Base-by-base conservation (phyloP, 2,797 vertebrate genomes). In the Fratercula arctica region DNA sequence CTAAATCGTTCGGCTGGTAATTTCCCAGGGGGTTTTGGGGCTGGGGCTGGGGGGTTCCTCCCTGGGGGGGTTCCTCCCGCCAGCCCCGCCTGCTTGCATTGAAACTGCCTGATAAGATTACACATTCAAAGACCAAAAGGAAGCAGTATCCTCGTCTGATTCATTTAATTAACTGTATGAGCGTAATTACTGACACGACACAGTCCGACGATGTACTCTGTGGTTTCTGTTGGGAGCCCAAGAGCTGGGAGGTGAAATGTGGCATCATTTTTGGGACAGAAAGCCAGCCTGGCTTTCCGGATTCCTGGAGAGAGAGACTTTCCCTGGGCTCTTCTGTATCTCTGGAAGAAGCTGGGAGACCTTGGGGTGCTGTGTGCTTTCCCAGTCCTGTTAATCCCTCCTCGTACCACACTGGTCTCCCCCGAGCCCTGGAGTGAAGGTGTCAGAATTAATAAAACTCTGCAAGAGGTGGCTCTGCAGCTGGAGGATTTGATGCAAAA, bases 291-390 rank as follows among this genome's bases (percentile, higher is more conserved):
- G 26, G 29, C 6, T 24, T 60, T 67, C 19, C 11, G n/a, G 19
- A 33, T 53, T 46, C 23, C 23, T 26, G n/a, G 12, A 41, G 25
- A 72, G 26, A 28, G 45, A 41, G 18, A 17, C 25, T 57, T 16
- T 14, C 66, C 23, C 25, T 4, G 21, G 57, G 37, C 33, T 23
- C 48, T 76, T 56, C 18, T 64, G 13, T 29, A n/a, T 72, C 80
- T 57, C 59, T 19, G 4, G 45, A 70, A 63, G 87, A 24, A 25
- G 19, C 48, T 70, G 1, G 1, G 41, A 56, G 61, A 28, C 43
- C 3, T 0, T 45, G 33, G 50, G 50, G 31, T 4, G 2, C 1
- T 13, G 8, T 6, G 0, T 35, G 25, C 41, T 61, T 68, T 63
- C 41, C 33, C 8, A 8, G 39, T 24, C 60, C 35, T 57, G 15